Evolutionary conservation across 2,888 invertebrate species (phyloP).

Genomic region (Luperina nickerlii): DNA sequence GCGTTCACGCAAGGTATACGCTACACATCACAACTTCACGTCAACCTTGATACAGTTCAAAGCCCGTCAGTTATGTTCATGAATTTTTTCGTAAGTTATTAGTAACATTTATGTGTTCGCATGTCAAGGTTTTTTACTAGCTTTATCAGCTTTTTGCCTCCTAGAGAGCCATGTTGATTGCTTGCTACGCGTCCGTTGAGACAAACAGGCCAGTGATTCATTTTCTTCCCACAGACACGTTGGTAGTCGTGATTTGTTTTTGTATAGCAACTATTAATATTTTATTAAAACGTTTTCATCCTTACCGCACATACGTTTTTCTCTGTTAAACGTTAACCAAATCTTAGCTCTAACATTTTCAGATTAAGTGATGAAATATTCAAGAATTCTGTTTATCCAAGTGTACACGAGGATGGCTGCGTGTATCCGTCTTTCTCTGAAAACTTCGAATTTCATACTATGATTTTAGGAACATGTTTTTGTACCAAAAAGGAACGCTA

Average conservation of each 20-base stretch:
- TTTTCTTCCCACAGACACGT: conserved; percentile 67
- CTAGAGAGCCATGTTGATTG: conserved; percentile 62
- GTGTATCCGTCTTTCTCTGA: not conserved
- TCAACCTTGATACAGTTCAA: conserved; percentile 85
- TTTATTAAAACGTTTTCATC: conserved; percentile 27
- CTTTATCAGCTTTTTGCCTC: conserved; percentile 66
- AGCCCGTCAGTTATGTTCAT: conserved; percentile 75
- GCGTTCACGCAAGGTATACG: conserved; percentile 36
- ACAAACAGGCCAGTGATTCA: conserved; percentile 71
- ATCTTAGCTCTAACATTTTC: not conserved
- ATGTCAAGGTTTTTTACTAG: conserved; percentile 79
- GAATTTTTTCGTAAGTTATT: conserved; percentile 75
- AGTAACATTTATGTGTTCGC: conserved; percentile 72
- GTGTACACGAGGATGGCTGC: conserved; percentile 2
- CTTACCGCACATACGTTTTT: not conserved
- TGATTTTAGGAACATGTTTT: conserved; percentile 14
- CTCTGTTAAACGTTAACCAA: not conserved
- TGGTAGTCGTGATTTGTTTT: conserved; percentile 64
- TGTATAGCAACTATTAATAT: conserved; percentile 45
- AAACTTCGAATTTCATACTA: not conserved
- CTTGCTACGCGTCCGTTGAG: conserved; percentile 42
- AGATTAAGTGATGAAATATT: conserved; percentile 3
- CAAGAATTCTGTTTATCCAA: conserved; percentile 32
- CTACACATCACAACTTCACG: conserved; percentile 52
- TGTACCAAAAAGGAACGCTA: conserved; percentile 21